Percentiles rank a stretch among this genome's conserved stretches.
These are phyloP conservation scores for Ibidorhyncha struthersii DNA, from an alignment of 2,113 vertebrate genomes.

Conservation along the genomic window DNA sequence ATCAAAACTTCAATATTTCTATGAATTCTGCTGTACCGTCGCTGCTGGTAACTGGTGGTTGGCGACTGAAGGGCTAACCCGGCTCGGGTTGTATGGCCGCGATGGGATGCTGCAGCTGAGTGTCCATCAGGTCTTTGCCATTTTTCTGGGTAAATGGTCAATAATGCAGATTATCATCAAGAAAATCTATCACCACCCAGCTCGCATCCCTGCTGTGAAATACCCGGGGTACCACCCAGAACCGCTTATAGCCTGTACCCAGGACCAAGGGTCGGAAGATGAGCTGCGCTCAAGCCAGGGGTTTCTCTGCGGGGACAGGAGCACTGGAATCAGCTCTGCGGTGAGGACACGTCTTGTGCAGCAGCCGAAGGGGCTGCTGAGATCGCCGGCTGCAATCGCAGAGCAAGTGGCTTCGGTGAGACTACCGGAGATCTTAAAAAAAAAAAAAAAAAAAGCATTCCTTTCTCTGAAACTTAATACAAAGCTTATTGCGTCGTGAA, in stretches of 20 bases:
- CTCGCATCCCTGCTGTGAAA: fast-evolving
- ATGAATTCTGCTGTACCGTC: too few species aligned
- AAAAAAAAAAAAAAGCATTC: background rate
- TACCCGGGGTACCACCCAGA: too few species aligned
- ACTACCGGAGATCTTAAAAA: background rate
- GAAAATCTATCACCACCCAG: background rate
- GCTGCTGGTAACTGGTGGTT: too few species aligned
- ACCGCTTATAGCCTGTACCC: too few species aligned
- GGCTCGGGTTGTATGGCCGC: too few species aligned
- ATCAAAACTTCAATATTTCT: too few species aligned
- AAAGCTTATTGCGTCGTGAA: too few species aligned
- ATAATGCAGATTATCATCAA: too few species aligned
- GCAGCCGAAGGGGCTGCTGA: background rate
- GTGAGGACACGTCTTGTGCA: background rate
- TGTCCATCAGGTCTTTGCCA: too few species aligned
- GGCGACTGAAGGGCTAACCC: too few species aligned
- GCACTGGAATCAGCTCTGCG: background rate
- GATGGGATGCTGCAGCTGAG: too few species aligned
- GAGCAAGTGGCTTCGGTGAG: background rate
- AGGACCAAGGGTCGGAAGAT: background rate
- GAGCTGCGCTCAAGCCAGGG: background rate
- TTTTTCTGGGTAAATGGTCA: too few species aligned
- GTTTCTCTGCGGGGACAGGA: background rate
- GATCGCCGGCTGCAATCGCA: background rate
- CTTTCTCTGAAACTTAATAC: background rate